Percentiles rank a stretch among this genome's conserved stretches.
Conservation (phyloP, 1,140 invertebrate species). For the Choristoneura fumiferana region DNA sequence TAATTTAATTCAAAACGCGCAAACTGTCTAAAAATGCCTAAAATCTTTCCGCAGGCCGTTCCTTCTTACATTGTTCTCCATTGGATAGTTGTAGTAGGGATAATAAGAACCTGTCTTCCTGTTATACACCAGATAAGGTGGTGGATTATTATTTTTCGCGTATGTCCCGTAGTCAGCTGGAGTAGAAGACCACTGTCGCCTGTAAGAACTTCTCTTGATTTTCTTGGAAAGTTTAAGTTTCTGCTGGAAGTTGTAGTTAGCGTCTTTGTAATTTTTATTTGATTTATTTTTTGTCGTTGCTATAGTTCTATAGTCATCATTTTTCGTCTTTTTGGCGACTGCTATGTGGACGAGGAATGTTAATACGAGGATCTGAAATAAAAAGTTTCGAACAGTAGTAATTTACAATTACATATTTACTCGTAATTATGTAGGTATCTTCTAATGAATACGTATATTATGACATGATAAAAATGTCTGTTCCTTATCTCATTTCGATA, state of each 20-base stretch:
- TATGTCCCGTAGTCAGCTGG: constrained; percentile 16
- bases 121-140: constrained; percentile 63
- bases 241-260: constrained; percentile 1
- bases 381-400: constrained; percentile 19
- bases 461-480: too few species aligned
- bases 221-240: constrained; percentile 24
- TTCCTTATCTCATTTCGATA: too few species aligned
- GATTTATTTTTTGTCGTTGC: background rate
- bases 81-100: constrained; percentile 57
- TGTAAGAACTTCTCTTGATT: constrained; percentile 34
- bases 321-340: background rate
- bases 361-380: constrained; percentile 1
- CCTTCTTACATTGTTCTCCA: constrained; percentile 42
- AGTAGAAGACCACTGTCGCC: constrained; percentile 44
- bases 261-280: background rate
- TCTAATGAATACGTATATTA: too few species aligned
- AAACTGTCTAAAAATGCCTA: too few species aligned
- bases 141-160: constrained; percentile 34
- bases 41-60: background rate
- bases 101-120: constrained; percentile 58
- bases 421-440: too few species aligned
- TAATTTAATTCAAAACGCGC: too few species aligned
- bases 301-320: background rate
- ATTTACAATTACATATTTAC: too few species aligned
- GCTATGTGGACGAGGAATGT: background rate